Evolutionary conservation across 2,888 invertebrate species (phyloP).

Genomic region (Willowsia nigromaculata): DNA sequence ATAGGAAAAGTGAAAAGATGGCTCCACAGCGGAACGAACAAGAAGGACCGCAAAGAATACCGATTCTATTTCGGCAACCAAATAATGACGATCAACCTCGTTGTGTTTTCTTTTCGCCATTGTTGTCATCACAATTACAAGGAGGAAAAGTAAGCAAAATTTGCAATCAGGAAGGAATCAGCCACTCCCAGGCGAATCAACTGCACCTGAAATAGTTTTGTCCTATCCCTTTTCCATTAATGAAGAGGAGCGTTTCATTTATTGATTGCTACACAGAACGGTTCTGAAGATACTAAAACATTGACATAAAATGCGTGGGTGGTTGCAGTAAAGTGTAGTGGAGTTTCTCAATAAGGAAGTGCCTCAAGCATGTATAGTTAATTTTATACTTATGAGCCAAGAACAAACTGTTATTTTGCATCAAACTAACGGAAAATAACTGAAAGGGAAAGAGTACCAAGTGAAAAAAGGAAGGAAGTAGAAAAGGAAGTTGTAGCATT

Average conservation of each 20-base stretch:
- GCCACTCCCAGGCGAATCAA: neutral
- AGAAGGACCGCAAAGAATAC: neutral
- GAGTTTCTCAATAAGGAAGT: neutral
- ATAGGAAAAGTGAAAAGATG: neutral
- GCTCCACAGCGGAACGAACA: neutral
- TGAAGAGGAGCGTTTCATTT: neutral
- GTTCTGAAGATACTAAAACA: neutral
- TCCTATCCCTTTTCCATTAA: neutral
- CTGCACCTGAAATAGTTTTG: neutral
- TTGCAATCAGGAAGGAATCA: conserved; percentile 4
- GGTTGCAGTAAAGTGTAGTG: neutral
- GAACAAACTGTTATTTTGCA: neutral
- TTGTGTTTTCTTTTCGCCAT: neutral
- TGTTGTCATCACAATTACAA: neutral
- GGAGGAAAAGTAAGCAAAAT: neutral
- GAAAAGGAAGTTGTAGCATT: neutral
- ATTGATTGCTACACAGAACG: neutral
- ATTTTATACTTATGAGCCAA: neutral
- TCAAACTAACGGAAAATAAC: neutral
- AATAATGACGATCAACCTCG: neutral
- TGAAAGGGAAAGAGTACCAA: neutral
- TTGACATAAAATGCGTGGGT: neutral
- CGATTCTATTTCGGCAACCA: neutral
- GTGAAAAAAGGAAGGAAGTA: neutral
- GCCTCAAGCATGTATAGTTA: neutral